phyloP scores from a whole-genome alignment of 1,140 invertebrate species.

The Rhagoletis zephyria region DNA sequence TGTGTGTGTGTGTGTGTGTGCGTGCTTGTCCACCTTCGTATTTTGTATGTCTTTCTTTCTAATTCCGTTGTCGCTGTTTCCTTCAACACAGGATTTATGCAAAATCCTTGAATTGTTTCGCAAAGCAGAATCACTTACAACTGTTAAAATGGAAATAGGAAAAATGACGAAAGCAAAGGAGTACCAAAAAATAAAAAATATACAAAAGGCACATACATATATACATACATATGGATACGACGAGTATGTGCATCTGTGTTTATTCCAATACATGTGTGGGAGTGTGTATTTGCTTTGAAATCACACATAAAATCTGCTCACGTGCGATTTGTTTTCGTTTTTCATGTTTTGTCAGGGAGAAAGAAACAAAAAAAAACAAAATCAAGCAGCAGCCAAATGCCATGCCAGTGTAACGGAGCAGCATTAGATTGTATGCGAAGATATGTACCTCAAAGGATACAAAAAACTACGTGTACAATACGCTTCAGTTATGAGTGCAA shows the following conservation, averaged over 20 bases:
- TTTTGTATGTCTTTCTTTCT: constrained; percentile 11
- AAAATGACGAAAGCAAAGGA: background rate
- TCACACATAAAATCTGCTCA: constrained; percentile 54
- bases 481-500: constrained; percentile 39
- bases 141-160: constrained; percentile 14
- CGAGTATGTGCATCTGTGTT: too few relatives aligned
- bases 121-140: constrained; percentile 37
- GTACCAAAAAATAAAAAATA: background rate
- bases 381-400: background rate
- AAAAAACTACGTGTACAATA: constrained; percentile 3
- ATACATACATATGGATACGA: too few relatives aligned
- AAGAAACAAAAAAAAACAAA: background rate
- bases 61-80: constrained; percentile 40
- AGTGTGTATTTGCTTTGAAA: constrained; percentile 13
- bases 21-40: background rate
- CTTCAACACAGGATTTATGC: constrained; percentile 52
- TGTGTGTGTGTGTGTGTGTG: background rate
- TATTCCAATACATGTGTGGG: background rate
- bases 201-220: too few relatives aligned
- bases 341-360: background rate
- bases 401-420: background rate
- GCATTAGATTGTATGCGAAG: background rate
- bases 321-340: constrained; percentile 56
- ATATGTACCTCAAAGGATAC: background rate
- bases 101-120: constrained; percentile 54